These are phyloP conservation scores for Agriopis marginaria DNA, from an alignment of 2,888 invertebrate species.

Conservation along the genomic window DNA sequence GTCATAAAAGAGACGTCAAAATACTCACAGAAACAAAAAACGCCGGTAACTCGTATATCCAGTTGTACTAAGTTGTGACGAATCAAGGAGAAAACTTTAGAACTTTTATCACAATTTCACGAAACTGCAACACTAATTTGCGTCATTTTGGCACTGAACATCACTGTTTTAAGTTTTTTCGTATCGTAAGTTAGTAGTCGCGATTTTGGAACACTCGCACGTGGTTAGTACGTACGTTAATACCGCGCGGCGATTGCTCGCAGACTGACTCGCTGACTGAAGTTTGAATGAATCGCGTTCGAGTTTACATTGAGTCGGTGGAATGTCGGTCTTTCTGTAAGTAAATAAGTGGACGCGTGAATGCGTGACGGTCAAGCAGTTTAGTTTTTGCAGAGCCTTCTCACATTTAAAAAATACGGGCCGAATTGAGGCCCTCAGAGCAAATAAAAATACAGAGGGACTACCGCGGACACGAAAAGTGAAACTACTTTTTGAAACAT, in stretches of 20 bases:
- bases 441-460: no score
- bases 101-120: conserved; percentile 59
- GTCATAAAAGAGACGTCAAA: conserved; percentile 34
- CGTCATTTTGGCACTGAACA: conserved; percentile 65
- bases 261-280: conserved; percentile 56
- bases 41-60: conserved; percentile 69
- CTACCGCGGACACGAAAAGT: no score
- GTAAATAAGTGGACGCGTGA: conserved; percentile 7
- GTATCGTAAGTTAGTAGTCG: conserved; percentile 60
- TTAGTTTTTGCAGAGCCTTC: no score
- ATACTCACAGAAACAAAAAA: conserved; percentile 56
- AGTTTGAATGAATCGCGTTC: conserved; percentile 17
- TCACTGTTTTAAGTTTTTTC: conserved; percentile 64
- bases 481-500: no score
- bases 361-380: conserved; percentile 8
- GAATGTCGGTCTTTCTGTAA: not conserved
- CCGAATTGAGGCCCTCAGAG: no score
- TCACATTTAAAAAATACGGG: no score
- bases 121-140: conserved; percentile 60
- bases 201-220: conserved; percentile 30
- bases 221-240: conserved; percentile 41
- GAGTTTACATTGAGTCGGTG: conserved; percentile 22
- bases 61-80: conserved; percentile 50
- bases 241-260: conserved; percentile 61
- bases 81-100: conserved; percentile 51